Conservation (phyloP, 2,113 vertebrate genomes). For the Spheniscus mendiculus region DNA sequence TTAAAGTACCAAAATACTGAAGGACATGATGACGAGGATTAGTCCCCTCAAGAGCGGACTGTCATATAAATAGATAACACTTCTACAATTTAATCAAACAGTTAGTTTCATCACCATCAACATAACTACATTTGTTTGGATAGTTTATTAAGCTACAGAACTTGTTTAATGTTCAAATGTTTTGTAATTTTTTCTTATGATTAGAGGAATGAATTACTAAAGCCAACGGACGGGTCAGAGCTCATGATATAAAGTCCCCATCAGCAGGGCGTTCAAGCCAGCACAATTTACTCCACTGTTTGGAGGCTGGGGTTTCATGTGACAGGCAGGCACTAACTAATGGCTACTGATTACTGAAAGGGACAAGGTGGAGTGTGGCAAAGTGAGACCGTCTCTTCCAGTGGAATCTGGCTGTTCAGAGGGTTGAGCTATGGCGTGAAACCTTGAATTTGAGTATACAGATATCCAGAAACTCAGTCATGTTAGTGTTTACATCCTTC, state of each 20-base stretch:
- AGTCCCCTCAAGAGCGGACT: not conserved
- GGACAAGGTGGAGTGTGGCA: not conserved
- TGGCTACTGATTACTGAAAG: not conserved
- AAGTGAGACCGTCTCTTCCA: not conserved
- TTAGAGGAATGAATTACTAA: not conserved
- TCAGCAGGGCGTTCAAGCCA: not conserved
- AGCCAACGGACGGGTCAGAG: not conserved
- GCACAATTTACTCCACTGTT: not conserved
- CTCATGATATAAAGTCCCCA: not conserved
- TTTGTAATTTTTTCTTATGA: not conserved
- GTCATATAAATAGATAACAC: not conserved
- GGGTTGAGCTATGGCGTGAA: not conserved
- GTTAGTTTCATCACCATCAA: not conserved
- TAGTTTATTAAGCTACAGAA: not conserved
- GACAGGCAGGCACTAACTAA: not conserved
- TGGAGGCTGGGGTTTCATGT: not conserved
- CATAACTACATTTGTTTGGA: not conserved
- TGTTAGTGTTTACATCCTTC: not conserved
- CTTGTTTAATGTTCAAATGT: not conserved
- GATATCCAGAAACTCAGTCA: not conserved
- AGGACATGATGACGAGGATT: not conserved
- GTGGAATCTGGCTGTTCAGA: not conserved
- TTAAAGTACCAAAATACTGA: not conserved
- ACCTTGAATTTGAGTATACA: not conserved
- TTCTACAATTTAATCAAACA: not conserved